These are phyloP conservation scores for Nowickia ferox DNA, from an alignment of 2,888 invertebrate genomes.

Conservation along the genomic window DNA sequence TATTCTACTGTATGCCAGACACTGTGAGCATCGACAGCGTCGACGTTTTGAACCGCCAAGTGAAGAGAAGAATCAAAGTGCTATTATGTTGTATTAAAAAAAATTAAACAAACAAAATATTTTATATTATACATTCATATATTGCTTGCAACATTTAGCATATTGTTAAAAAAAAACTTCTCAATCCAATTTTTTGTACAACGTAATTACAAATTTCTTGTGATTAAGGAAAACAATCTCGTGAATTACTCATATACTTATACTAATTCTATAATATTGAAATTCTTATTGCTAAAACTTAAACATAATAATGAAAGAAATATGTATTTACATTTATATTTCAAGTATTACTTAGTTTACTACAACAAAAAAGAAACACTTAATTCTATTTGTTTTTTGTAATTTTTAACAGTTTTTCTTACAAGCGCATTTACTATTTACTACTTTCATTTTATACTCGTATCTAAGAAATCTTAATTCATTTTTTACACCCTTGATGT, in stretches of 20 bases:
- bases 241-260: constrained; percentile 23
- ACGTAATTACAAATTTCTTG: constrained; percentile 19
- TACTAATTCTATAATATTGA: not conserved
- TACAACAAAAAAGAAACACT: not conserved
- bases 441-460: constrained; percentile 43
- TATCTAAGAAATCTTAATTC: constrained; percentile 27
- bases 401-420: not conserved
- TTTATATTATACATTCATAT: not conserved
- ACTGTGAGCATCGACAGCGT: constrained; percentile 78
- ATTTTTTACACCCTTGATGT: constrained; percentile 49
- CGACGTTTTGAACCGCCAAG: constrained; percentile 79
- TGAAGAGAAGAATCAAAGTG: constrained; percentile 82
- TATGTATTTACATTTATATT: not conserved
- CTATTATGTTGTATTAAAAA: constrained; percentile 82
- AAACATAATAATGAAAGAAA: constrained; percentile 2
- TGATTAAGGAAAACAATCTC: constrained; percentile 34
- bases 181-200: constrained; percentile 15
- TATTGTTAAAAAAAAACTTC: not conserved
- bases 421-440: constrained; percentile 52
- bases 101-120: not conserved
- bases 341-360: constrained; percentile 44
- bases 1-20: constrained; percentile 79
- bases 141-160: constrained; percentile 2
- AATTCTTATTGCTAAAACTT: not conserved
- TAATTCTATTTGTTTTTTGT: not conserved